Evolutionary conservation across 2,113 vertebrate genomes (phyloP).

Genomic region (Emydocephalus ijimae): DNA sequence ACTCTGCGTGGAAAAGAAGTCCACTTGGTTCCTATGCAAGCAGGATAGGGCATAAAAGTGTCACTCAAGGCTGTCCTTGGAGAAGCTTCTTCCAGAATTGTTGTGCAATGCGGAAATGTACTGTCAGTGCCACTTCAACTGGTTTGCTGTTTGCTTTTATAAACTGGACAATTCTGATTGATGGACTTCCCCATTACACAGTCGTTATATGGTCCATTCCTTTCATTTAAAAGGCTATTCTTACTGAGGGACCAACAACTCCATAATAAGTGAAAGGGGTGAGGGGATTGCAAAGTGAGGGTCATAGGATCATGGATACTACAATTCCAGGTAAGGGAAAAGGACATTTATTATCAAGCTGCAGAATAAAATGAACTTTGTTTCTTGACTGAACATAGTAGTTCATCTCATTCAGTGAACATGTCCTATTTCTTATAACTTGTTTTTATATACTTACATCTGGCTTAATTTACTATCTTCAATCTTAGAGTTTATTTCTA

Average conservation of each 20-base stretch:
- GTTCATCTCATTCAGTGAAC: not conserved
- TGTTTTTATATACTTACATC: not conserved
- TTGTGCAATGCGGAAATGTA: not conserved
- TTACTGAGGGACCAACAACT: not conserved
- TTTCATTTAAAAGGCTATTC: not conserved
- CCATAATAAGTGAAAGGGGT: not conserved
- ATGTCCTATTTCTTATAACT: not conserved
- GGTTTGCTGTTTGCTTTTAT: not conserved
- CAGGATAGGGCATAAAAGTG: not conserved
- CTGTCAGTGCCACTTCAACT: not conserved
- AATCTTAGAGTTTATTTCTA: not conserved
- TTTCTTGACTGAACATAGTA: not conserved
- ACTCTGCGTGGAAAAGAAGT: not conserved
- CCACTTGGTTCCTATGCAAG: constrained; percentile 14
- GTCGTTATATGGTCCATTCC: not conserved
- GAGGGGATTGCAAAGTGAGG: not conserved
- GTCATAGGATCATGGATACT: not conserved
- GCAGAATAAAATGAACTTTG: not conserved
- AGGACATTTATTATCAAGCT: not conserved
- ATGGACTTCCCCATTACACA: not conserved
- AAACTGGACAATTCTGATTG: not conserved
- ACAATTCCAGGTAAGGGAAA: not conserved
- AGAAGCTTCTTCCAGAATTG: not conserved
- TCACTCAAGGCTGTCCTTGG: not conserved
- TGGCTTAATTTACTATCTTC: not conserved